Conservation (phyloP, 2,888 invertebrate genomes). For the Scaptomyza caliginosa region DNA sequence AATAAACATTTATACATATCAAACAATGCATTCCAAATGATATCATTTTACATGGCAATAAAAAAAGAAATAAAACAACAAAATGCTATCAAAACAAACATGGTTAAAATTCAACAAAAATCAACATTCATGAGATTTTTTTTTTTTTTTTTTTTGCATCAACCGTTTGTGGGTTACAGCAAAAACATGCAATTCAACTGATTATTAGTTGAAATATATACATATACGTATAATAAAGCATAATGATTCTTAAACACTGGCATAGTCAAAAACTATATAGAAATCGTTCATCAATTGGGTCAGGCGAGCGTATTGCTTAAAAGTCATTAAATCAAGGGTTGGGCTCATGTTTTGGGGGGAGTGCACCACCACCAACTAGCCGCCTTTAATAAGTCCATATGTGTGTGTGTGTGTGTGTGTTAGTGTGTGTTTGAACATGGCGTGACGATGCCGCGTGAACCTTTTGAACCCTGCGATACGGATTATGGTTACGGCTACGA, state of each 20-base stretch:
- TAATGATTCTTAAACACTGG: background rate
- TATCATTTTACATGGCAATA: background rate
- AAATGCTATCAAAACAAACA: no score
- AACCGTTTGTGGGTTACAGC: no score
- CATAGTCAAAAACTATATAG: background rate
- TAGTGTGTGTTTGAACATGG: constrained; percentile 31
- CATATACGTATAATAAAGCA: no score
- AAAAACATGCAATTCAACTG: no score
- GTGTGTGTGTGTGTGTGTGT: constrained; percentile 6
- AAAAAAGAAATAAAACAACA: background rate
- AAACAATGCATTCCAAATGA: background rate
- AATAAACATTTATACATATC: background rate
- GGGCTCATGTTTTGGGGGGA: constrained; percentile 25
- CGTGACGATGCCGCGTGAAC: constrained; percentile 58
- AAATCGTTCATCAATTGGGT: background rate
- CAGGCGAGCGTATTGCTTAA: background rate
- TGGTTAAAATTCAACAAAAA: background rate
- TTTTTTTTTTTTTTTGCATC: no score
- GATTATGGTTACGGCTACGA: constrained; percentile 53
- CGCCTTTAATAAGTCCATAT: background rate
- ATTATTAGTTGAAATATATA: background rate
- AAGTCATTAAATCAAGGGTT: constrained; percentile 14
- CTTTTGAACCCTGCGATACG: constrained; percentile 57
- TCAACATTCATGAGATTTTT: no score
- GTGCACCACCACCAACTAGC: constrained; percentile 7